phyloP scores from a whole-genome alignment of 2,888 invertebrate species.

The Cylloceria caligata region DNA sequence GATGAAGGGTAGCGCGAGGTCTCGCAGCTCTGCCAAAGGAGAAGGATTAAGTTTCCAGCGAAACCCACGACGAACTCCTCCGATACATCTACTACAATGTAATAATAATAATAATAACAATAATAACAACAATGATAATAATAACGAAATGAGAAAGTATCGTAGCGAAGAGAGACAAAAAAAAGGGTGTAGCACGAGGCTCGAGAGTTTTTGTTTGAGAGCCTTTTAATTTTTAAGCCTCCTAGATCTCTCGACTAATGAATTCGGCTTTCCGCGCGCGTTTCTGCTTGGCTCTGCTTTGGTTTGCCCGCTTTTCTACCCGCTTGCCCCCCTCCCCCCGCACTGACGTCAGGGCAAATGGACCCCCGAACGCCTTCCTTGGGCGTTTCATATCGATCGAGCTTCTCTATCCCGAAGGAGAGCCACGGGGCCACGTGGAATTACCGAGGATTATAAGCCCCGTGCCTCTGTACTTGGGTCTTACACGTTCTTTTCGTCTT shows the following conservation, averaged over 20 bases:
- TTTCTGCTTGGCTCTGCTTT: conserved; percentile 26
- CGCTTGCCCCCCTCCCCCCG: conserved; percentile 40
- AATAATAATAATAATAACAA: conserved; percentile 59
- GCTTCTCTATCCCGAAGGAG: conserved; percentile 56
- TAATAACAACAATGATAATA: conserved; percentile 36
- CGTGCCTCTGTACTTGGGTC: conserved; percentile 23
- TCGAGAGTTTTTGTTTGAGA: conserved; percentile 80
- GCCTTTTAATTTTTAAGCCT: conserved; percentile 83
- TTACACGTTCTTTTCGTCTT: conserved; percentile 30
- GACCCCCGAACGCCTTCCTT: conserved; percentile 48
- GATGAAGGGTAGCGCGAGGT: neutral
- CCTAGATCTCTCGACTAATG: conserved; percentile 78
- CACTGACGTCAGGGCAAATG: conserved; percentile 47
- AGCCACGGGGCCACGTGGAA: conserved; percentile 37
- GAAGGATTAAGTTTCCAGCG: conserved; percentile 42
- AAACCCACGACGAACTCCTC: conserved; percentile 47
- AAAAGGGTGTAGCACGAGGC: conserved; percentile 66
- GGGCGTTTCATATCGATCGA: conserved; percentile 60
- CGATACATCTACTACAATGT: conserved; percentile 41
- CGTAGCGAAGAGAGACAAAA: conserved; percentile 38
- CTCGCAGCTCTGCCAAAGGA: conserved; percentile 56
- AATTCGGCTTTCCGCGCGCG: conserved; percentile 75
- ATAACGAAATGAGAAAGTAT: conserved; percentile 51
- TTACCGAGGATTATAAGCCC: conserved; percentile 59
- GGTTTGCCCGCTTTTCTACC: conserved; percentile 54